Conservation (phyloP, 2,113 vertebrate genomes). For the Proteles cristata region DNA sequence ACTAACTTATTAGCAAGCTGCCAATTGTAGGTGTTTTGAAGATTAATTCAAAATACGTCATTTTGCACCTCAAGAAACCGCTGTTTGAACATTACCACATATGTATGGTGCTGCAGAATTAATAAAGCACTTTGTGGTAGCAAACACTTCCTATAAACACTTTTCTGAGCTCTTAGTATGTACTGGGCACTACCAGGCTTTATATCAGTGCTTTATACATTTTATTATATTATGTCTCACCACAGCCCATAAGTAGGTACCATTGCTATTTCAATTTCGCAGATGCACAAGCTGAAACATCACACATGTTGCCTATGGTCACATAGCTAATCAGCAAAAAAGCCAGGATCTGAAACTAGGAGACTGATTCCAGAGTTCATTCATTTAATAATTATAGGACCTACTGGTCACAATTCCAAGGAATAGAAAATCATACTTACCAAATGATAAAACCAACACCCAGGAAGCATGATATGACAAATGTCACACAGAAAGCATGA, state of each 20-base stretch:
- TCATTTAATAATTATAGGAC: not conserved
- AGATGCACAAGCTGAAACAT: not conserved
- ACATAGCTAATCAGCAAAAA: not conserved
- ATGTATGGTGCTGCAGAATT: not conserved
- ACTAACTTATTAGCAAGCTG: not conserved
- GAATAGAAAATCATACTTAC: not conserved
- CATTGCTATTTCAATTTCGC: not conserved
- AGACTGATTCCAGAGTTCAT: not conserved
- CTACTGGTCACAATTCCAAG: not conserved
- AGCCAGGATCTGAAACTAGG: not conserved
- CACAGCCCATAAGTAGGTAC: not conserved
- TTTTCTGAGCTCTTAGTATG: not conserved
- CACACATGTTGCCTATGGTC: not conserved
- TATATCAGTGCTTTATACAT: not conserved
- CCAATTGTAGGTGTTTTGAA: not conserved
- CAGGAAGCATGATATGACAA: not conserved
- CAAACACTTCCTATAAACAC: not conserved
- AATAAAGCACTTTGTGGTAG: not conserved
- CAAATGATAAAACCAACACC: not conserved
- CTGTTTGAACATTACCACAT: not conserved
- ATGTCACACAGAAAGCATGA: not conserved
- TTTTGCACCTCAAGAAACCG: not conserved
- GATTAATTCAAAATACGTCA: not conserved
- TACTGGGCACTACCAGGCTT: not conserved
- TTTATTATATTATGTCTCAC: not conserved